phyloP scores from a whole-genome alignment of 2,113 vertebrate genomes.

The Aegypius monachus region DNA sequence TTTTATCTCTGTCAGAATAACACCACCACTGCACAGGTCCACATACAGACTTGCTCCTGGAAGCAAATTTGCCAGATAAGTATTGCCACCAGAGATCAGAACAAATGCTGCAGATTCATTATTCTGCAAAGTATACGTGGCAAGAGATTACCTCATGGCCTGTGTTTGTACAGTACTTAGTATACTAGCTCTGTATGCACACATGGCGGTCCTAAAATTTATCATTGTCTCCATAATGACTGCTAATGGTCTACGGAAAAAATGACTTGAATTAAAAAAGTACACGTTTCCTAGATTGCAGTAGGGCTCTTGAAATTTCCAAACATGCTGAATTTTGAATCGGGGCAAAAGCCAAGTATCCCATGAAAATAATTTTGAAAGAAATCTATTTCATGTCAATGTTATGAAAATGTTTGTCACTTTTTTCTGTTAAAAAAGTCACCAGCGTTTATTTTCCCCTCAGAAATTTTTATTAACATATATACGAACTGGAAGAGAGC shows the following conservation, averaged over 20 bases:
- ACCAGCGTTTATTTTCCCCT: not conserved
- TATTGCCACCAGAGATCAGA: not conserved
- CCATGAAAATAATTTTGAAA: not conserved
- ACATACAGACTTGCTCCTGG: not conserved
- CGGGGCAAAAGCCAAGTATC: not conserved
- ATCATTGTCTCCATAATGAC: not conserved
- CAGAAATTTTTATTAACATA: not conserved
- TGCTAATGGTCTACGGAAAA: not conserved
- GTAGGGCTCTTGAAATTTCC: not conserved
- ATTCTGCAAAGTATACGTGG: not conserved
- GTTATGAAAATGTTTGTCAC: not conserved
- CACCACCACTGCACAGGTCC: not conserved
- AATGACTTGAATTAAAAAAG: accelerated
- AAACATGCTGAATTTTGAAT: not conserved
- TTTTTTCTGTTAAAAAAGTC: not conserved
- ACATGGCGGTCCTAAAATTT: not conserved
- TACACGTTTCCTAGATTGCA: not conserved
- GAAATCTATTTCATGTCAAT: not conserved
- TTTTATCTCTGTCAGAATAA: not conserved
- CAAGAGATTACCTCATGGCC: not conserved
- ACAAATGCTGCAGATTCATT: not conserved
- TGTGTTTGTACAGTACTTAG: not conserved
- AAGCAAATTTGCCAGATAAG: not conserved
- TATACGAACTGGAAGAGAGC: not conserved
- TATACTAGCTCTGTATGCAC: not conserved